Conservation (phyloP, 2,113 vertebrate species). For the Cavia porcellus region DNA sequence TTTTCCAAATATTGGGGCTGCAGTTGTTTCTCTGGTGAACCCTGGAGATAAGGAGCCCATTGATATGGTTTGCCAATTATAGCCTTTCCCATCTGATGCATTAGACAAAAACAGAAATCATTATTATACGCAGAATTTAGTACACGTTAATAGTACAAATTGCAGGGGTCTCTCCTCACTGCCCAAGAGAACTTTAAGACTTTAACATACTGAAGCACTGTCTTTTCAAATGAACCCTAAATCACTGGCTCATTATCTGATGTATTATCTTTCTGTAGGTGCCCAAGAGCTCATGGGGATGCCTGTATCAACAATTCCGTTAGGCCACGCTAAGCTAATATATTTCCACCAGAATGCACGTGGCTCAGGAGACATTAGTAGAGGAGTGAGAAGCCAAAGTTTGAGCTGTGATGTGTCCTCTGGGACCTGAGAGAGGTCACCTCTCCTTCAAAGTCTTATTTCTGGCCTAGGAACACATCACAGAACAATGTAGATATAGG, state of each 20-base stretch:
- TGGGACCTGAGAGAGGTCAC: neutral
- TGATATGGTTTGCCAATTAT: neutral
- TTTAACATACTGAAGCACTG: neutral
- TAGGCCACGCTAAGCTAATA: fast-evolving
- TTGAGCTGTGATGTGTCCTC: neutral
- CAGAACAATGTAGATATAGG: neutral
- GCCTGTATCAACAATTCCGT: fast-evolving
- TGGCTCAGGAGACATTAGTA: neutral
- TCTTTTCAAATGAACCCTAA: neutral
- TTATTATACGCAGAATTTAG: neutral
- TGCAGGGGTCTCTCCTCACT: neutral
- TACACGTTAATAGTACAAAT: neutral
- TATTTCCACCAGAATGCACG: no score
- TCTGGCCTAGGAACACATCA: neutral
- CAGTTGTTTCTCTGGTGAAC: neutral
- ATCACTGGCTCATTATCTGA: neutral
- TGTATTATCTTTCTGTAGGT: fast-evolving
- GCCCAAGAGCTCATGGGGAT: fast-evolving
- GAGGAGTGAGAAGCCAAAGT: neutral
- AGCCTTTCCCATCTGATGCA: neutral
- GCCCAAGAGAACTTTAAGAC: neutral
- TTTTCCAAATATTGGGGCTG: neutral
- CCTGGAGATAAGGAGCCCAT: neutral
- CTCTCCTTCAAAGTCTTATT: neutral
- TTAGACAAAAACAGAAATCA: neutral